Percentiles rank a stretch among this genome's conserved stretches.
These are phyloP conservation scores for Nephrotoma guestfalica DNA, from an alignment of 2,888 invertebrate genomes.

Conservation along the genomic window DNA sequence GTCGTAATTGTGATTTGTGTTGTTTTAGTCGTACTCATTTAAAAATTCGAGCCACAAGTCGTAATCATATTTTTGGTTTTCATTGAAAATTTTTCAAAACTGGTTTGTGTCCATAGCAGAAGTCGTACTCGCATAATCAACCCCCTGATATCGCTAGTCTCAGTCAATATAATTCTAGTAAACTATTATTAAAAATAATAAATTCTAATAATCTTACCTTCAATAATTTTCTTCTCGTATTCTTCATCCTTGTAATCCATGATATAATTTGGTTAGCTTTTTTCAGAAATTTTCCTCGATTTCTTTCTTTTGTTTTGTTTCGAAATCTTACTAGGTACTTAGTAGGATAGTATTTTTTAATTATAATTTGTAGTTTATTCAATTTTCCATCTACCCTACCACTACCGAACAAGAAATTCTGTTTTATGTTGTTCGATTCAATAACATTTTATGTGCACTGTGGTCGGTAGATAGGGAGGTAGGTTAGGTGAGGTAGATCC, in stretches of 20 bases:
- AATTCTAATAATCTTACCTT: background rate
- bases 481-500: background rate
- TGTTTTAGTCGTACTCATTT: too few relatives aligned
- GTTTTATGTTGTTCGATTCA: background rate
- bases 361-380: background rate
- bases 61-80: too few relatives aligned
- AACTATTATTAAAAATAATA: too few relatives aligned
- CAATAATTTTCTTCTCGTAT: background rate
- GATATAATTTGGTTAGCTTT: background rate
- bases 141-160: too few relatives aligned
- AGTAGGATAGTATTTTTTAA: background rate
- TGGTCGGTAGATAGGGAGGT: background rate
- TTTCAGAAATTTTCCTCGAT: background rate
- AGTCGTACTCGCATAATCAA: too few relatives aligned
- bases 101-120: too few relatives aligned
- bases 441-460: background rate
- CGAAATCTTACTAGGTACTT: background rate
- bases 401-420: background rate
- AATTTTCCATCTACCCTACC: too few relatives aligned
- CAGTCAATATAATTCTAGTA: too few relatives aligned
- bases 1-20: too few relatives aligned
- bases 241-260: background rate
- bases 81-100: too few relatives aligned
- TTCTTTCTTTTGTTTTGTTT: background rate
- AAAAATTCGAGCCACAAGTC: too few relatives aligned